Evolutionary conservation across 2,113 vertebrate genomes (phyloP).

Genomic region (Cavia porcellus): DNA sequence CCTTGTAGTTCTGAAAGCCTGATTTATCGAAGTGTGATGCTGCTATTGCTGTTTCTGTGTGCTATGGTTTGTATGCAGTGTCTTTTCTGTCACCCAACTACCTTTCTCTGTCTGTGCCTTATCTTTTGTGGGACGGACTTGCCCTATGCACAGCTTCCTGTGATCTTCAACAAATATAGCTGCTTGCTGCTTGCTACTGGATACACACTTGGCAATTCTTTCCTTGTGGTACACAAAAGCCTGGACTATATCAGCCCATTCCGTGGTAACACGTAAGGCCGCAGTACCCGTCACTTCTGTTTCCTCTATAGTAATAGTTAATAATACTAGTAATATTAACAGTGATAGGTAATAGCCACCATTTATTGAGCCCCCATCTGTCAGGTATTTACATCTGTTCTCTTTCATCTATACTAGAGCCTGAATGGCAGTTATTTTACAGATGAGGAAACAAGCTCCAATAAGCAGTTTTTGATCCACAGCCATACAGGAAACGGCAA

Average conservation of each 20-base stretch:
- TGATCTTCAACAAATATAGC: not conserved
- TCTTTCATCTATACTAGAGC: not conserved
- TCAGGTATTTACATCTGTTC: not conserved
- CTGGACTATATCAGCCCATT: not conserved
- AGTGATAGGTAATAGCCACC: not conserved
- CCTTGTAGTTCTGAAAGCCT: not conserved
- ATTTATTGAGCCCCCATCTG: not conserved
- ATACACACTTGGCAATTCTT: not conserved
- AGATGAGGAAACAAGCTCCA: not conserved
- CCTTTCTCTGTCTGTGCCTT: not conserved
- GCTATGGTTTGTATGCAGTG: not conserved
- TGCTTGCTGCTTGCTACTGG: not conserved
- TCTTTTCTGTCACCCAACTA: not conserved
- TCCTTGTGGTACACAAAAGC: not conserved
- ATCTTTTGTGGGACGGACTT: not conserved
- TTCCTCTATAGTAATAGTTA: not conserved
- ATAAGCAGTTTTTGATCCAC: not conserved
- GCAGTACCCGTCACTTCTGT: not conserved
- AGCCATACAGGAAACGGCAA: conserved; percentile 27
- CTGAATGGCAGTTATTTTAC: not conserved
- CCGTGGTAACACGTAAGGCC: not conserved
- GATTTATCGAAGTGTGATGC: not conserved
- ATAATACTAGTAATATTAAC: too few species aligned
- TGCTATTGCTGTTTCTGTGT: not conserved
- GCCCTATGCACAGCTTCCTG: not conserved